Base-by-base conservation (phyloP, 2,888 invertebrate species). In the Archips crataeganus region DNA sequence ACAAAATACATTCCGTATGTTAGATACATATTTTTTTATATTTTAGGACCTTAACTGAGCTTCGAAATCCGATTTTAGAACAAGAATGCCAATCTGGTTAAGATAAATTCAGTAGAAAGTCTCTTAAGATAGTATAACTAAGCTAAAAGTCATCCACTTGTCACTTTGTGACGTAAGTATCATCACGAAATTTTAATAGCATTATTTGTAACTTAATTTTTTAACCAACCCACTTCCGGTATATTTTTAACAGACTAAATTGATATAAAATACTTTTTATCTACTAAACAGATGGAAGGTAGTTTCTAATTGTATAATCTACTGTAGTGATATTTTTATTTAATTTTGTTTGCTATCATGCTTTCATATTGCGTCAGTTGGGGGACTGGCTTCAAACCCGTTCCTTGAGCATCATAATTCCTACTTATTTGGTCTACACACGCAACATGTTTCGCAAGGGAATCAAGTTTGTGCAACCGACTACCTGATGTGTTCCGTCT, bases 21-120 rank as follows among this genome's bases (percentile, higher is more conserved):
- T 76, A 76, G 75, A 81, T 77, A 66, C 78, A 77, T 62, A 71
- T 77, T 82, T 82, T 45, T 78, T 77, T 76, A 75, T 71, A 76
- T 75, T 75, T 76, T 70, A 76, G 79, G 79, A 79, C 80, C 80
- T 79, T 78, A 81, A 84, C 88, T 87, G 91, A 92, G 92, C 91
- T 92, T 92, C 80, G 78, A 77, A 87, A 88, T 82, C 85, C 88
- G 89, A 89, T 90, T 90, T 90, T 90, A 90, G 87, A 76, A 82
- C 82, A 79, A 81, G 79, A 83, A 81, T 84, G 85, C 85, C 85
- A 88, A 89, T 71, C 75, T 76, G 75, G 63, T 45, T 76, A 76
- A 66, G 32, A 71, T 71, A 71, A 71, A 67, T 47, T 68, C 65
- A 45, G 71, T 75, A 75, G 75, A 49, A 57, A 57, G 39, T 71